phyloP scores from a whole-genome alignment of 2,888 invertebrate species.

The Drosophila anomalata region DNA sequence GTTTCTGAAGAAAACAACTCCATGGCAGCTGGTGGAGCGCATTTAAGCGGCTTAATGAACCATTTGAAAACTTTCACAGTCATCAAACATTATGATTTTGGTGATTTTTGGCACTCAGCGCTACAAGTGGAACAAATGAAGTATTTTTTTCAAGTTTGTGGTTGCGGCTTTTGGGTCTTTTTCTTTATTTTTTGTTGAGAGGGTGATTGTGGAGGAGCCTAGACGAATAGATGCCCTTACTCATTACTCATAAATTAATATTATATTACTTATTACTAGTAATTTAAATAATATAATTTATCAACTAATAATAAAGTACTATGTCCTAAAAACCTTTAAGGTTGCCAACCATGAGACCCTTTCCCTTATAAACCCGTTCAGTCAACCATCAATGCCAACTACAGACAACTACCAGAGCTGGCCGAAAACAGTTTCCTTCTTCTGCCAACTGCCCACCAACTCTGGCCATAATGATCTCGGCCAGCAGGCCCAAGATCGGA shows the following conservation, averaged over 20 bases:
- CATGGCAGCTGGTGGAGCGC: conserved; percentile 18
- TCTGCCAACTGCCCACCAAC: conserved; percentile 59
- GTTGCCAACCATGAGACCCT: conserved; percentile 8
- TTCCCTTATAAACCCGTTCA: conserved; percentile 38
- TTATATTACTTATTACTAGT: no score
- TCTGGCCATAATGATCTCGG: conserved; percentile 65
- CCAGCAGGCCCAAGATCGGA: conserved; percentile 42
- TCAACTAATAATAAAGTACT: no score
- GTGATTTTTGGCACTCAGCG: conserved; percentile 72
- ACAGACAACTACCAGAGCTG: conserved; percentile 66
- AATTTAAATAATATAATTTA: no score
- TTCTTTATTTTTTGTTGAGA: conserved; percentile 6
- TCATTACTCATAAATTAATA: no score
- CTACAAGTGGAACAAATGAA: conserved; percentile 75
- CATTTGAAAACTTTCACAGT: conserved; percentile 75
- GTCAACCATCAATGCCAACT: conserved; percentile 65
- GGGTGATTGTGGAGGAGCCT: background rate
- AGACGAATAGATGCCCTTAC: conserved; percentile 17
- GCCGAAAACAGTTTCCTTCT: conserved; percentile 40
- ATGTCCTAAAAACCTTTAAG: background rate
- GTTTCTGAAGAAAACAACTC: background rate
- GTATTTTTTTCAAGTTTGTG: conserved; percentile 28
- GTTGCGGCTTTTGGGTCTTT: conserved; percentile 24
- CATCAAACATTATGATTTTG: conserved; percentile 72
- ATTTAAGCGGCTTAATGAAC: conserved; percentile 75